Evolutionary conservation across 1,140 invertebrate species (phyloP).

Genomic region (Bicyclus anynana): DNA sequence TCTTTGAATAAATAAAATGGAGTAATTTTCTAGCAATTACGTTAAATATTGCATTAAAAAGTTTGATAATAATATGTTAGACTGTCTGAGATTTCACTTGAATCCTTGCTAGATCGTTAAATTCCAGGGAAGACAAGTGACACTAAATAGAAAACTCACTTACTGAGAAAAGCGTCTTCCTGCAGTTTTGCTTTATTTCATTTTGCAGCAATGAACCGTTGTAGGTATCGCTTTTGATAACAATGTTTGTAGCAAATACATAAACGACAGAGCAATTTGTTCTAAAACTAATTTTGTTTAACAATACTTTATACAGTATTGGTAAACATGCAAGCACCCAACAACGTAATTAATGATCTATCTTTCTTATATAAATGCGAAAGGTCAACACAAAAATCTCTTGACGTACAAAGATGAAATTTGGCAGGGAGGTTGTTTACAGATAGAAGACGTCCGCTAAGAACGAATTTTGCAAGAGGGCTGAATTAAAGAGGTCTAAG

Average conservation of each 20-base stretch:
- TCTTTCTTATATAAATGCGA: too few species aligned
- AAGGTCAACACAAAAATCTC: too few species aligned
- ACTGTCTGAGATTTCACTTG: constrained; percentile 22
- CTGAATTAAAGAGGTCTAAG: too few species aligned
- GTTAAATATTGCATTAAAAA: too few species aligned
- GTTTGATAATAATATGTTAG: constrained; percentile 12
- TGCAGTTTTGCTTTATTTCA: constrained; percentile 20
- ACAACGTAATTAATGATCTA: too few species aligned
- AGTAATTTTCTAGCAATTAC: too few species aligned
- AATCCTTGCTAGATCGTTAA: constrained; percentile 22
- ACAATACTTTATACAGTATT: background rate
- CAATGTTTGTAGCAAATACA: constrained; percentile 2
- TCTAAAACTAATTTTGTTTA: background rate
- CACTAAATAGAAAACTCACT: constrained; percentile 29
- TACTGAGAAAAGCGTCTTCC: constrained; percentile 23
- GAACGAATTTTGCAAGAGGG: too few species aligned
- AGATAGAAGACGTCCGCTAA: too few species aligned
- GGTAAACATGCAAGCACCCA: too few species aligned
- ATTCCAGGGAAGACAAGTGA: constrained; percentile 25
- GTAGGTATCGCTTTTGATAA: constrained; percentile 2
- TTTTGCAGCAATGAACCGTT: constrained; percentile 12
- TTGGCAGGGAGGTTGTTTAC: too few species aligned
- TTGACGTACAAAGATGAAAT: too few species aligned
- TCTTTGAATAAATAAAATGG: too few species aligned
- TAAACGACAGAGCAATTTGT: background rate